A percentile compares a stretch with the other conserved stretches of the same genome.
Evolutionary conservation across 2,797 vertebrate genomes (phyloP).

Genomic region (Forpus xanthops): DNA sequence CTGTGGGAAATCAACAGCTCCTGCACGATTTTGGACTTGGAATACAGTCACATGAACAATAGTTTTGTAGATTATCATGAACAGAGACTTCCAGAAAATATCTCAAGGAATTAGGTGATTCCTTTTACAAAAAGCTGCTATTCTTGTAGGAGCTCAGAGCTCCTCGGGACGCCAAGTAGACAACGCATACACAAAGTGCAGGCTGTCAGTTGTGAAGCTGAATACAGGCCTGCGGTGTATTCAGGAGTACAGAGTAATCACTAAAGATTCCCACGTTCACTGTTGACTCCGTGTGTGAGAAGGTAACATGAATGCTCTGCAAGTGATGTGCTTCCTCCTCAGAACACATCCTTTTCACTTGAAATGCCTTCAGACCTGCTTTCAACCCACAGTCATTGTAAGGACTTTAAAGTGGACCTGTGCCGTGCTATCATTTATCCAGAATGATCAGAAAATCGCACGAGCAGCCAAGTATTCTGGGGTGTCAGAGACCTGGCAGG

Average conservation of each 20-base stretch:
- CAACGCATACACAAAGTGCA: neutral
- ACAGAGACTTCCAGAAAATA: constrained; percentile 72
- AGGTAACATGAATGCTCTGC: neutral
- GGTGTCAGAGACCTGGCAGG: neutral
- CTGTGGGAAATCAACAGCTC: constrained; percentile 76
- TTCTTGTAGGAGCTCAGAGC: neutral
- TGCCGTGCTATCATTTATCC: neutral
- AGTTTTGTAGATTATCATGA: constrained; percentile 31
- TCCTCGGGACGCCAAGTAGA: neutral
- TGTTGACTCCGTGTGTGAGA: neutral
- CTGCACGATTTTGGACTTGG: constrained; percentile 77
- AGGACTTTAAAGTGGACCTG: neutral
- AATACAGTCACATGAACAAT: constrained; percentile 44
- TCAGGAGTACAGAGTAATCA: neutral
- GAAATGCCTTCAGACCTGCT: neutral
- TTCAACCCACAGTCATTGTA: neutral
- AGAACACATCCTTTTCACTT: neutral
- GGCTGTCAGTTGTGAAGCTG: constrained; percentile 47
- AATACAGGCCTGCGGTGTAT: constrained; percentile 27
- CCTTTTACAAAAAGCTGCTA: constrained; percentile 27
- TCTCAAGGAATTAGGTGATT: constrained; percentile 56
- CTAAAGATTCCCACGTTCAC: constrained; percentile 17
- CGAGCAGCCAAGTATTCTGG: neutral
- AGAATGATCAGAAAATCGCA: neutral
- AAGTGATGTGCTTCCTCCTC: neutral